Evolutionary conservation across 92 coral and sea anemone species (phyloP).

Genomic region (Actinostola sp.): DNA sequence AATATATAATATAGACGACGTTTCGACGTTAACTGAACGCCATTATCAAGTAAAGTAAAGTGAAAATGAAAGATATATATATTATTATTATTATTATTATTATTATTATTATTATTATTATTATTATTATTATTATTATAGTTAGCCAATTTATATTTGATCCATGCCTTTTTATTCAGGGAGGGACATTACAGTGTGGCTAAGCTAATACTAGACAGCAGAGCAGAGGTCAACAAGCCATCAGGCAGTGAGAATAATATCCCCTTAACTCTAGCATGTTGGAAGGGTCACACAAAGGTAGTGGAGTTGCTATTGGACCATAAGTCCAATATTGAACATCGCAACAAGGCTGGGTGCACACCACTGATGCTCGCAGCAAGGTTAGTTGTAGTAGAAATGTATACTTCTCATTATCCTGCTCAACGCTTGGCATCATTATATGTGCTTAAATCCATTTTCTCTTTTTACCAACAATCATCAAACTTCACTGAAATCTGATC

Average conservation of each 20-base stretch:
- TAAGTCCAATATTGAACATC: constrained; percentile 95
- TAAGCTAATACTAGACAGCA: constrained; percentile 93
- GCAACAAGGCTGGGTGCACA: constrained; percentile 99
- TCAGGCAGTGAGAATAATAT: constrained; percentile 99
- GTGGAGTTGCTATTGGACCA: constrained; percentile 93
- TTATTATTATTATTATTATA: too few relatives aligned
- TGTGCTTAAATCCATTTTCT: too few relatives aligned
- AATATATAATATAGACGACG: too few relatives aligned
- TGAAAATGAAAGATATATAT: too few relatives aligned
- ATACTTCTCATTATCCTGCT: not conserved
- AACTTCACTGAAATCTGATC: too few relatives aligned
- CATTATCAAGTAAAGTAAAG: too few relatives aligned
- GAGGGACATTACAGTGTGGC: constrained; percentile 99
- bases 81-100: too few relatives aligned
- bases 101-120: too few relatives aligned
- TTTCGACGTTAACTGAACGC: too few relatives aligned
- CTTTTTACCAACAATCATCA: too few relatives aligned
- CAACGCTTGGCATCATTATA: not conserved
- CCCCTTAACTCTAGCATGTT: constrained; percentile 96
- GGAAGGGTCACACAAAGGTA: constrained; percentile 98
- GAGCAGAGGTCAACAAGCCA: constrained; percentile 96
- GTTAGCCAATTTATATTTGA: too few relatives aligned
- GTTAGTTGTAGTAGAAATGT: constrained; percentile 27
- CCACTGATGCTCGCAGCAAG: constrained; percentile 98
- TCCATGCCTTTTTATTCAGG: constrained; percentile 38